Evolutionary conservation across 2,888 invertebrate genomes (phyloP).

Genomic region (Shargacucullia verbasci): DNA sequence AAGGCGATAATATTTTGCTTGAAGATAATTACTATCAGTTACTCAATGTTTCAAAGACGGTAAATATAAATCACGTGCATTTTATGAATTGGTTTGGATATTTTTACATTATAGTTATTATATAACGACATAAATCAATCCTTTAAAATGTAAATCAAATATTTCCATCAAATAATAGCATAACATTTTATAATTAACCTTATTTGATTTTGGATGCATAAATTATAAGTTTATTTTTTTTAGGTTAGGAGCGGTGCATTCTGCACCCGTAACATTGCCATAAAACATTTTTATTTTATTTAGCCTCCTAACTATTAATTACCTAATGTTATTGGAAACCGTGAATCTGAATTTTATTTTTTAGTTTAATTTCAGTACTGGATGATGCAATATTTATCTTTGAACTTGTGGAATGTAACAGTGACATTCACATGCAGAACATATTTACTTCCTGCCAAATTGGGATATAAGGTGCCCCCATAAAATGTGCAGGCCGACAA

Average conservation of each 20-base stretch:
- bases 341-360: too few relatives aligned
- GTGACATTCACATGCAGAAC: not conserved
- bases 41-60: conserved; percentile 95
- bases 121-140: conserved; percentile 59
- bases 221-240: conserved; percentile 39
- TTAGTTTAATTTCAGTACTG: not conserved
- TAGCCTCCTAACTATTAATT: not conserved
- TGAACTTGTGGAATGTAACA: not conserved
- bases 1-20: conserved; percentile 90
- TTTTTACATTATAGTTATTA: conserved; percentile 66
- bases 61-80: conserved; percentile 86
- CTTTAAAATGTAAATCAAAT: conserved; percentile 9
- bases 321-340: not conserved
- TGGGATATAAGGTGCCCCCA: not conserved
- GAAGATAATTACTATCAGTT: conserved; percentile 97
- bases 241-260: conserved; percentile 62
- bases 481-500: not conserved
- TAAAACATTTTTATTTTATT: not conserved
- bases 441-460: not conserved
- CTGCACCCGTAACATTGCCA: conserved; percentile 1
- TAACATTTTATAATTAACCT: conserved; percentile 1
- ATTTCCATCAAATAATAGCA: conserved; percentile 6
- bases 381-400: conserved; percentile 43
- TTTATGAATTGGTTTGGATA: conserved; percentile 60
- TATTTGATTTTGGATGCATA: conserved; percentile 12